Evolutionary conservation across 2,888 invertebrate species (phyloP), one percentile per base, ranked within the genome.

Genomic region (Phengaris alcon): DNA sequence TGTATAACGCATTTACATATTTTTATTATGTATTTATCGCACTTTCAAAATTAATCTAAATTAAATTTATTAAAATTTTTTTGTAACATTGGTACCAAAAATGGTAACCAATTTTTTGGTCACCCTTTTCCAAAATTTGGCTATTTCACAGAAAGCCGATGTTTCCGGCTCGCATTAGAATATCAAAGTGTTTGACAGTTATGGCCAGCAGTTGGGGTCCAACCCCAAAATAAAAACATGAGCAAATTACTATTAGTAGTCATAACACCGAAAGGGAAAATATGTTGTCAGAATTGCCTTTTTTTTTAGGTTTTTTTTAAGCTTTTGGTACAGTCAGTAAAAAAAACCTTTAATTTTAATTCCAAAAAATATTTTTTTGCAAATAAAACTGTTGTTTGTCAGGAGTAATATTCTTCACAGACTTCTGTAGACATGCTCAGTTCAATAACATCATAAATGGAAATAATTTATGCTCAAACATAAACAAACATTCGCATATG

Each of bases 121-220:
- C 35, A 72, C 35, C 54, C 51, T 72, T 12, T 22, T 10, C 35
- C 10, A 72, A 54, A 72, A 12, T 72, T 51, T 52, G 9, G 52
- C 52, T 52, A 52, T 54, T 72, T 72, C 52, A 72, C 72, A 52
- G 22, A 6, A 51, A 15, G 22, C n/a, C 15, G 51, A 22, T 12
- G 52, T 3, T 72, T 72, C 52, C 52, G 52, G 48, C 1, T 6
- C 7, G 35, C 6, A 22, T 69, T 69, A 69, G 22, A 72, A 72
- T 72, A 72, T 72, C 72, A 72, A 69, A 69, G 52, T 35, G 70
- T 69, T 22, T 72, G 72, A 72, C 72, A 72, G 51, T 35, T 35
- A 72, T 3, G 51, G 72, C n/a, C 4, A 44, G 35, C 46, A 9
- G 8, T 48, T 15, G 54, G 72, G 72, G 72, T 52, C 12, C 52